Evolutionary conservation across 1,140 invertebrate species (phyloP), one percentile per base, ranked within the genome.

Genomic region (Pararge aegeria): DNA sequence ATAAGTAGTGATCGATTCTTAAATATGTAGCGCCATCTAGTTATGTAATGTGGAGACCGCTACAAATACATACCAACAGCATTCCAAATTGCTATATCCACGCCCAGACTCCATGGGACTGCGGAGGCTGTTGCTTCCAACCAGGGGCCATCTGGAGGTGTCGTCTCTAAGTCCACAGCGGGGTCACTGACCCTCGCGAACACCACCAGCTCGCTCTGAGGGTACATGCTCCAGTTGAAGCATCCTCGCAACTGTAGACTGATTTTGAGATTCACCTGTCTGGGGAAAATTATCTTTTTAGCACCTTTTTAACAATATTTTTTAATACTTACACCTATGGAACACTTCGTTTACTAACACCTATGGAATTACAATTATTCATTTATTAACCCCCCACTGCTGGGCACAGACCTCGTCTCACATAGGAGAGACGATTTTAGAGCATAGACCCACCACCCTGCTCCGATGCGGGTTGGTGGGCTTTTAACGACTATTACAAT

Each of bases 261-360:
- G 55, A 89, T 83, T 65, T 88, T 89, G 30, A 90, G 67, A 64
- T 90, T 90, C 70, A 90, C 83, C 74, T 90, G 89, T 66, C 89
- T 90, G 69, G 34, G 68, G 59, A 61, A 34, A 64, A 38, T 16
- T 5, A 34, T 15, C 18, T 49, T 44, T 49, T 34, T 42, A 42
- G 27, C 0, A 7, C 5, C 3, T 27, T 27, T 27, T 27, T 27
- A 27, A 4, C 7, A 15, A 24, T 55, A 40, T 27, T 4, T 27
- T 27, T 27, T 27, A n/a, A n/a, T n/a, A n/a, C n/a, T n/a, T n/a
- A n/a, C n/a, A n/a, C n/a, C n/a, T n/a, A n/a, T n/a, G n/a, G n/a
- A n/a, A n/a, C n/a, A n/a, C n/a, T n/a, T n/a, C n/a, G n/a, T n/a
- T n/a, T n/a, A n/a, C n/a, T n/a, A n/a, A n/a, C n/a, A n/a, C n/a